Base-by-base conservation (phyloP, 2,797 vertebrate species). In the Sebastes cheni region DNA sequence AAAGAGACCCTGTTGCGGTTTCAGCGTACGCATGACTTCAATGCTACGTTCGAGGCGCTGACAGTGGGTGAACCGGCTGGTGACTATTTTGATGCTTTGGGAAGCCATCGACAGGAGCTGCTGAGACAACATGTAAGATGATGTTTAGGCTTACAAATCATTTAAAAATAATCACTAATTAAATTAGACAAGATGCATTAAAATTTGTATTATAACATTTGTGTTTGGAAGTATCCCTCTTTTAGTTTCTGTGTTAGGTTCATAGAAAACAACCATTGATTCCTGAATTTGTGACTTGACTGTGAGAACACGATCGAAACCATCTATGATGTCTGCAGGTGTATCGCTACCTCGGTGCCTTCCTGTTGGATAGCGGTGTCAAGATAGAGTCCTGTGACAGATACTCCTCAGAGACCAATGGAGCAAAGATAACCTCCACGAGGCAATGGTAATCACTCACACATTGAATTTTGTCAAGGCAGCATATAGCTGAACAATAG, bases 351-450 rank as follows among this genome's bases (percentile, higher is more conserved):
- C 96, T 98, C 86, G 95, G 95, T 54, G 96, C 97, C 87, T 98
- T 98, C 92, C 95, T 97, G 74, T 94, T 97, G 46, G 97, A 98
- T 77, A 98, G 97, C 2, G 98, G 98, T n/a, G 95, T 99, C 82
- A 91, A 95, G 86, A 98, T 99, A 39, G 95, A 97, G 82, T 95
- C 97, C 52, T 99, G 97, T 77, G 96, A 96, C 85, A 94, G 98
- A 80, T 99, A 98, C 89, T 97, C 98, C 30, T 96, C 97, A 46
- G 98, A 99, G 95, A 97, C 95, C 34, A 98, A 99, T 2, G 98
- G 98, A 65, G 97, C 97, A 60, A 97, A 97, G 95, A 97, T 99
- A 16, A 97, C 97, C 25, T 95, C 97, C 4, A 97, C 97, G 0
- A 94, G 96, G 20, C 93, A 97, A 69, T 99, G 98, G 98, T 99